Base-by-base conservation (phyloP, 2,113 vertebrate species). In the Amphilophus citrinellus region DNA sequence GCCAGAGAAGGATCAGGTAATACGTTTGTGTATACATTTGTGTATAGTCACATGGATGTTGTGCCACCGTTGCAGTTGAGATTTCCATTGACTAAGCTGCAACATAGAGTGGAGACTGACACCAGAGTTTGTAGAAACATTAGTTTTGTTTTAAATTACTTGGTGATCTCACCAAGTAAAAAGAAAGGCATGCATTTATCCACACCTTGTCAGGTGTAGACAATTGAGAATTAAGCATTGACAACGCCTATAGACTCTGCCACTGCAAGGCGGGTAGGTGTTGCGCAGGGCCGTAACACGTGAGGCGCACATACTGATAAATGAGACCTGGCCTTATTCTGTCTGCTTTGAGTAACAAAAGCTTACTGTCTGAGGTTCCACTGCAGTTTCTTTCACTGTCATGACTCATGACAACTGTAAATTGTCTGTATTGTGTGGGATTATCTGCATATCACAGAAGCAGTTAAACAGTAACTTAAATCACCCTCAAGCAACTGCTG, bases 1-100 rank as follows among this genome's bases (percentile, higher is more conserved):
- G 86, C 98, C 98, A 3, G 98, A 99, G 92, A 98, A 98, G 84
- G 98, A 99, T 47, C 98, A 99, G 97, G 98, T 99, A 95, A 95
- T 61, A 20, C 2, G 17, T 61, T 32, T 30, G 1, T 61, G 3
- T 76, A 95, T 61, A 20, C 2, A 14, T 61, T 32, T 30, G 1
- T 61, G 3, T 76, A 10, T 76, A 53, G 24, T 71, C 44, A 71
- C 53, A 71, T 20, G 3, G 24, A 3, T 53, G 11, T 47, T 30
- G 42, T 1, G 3, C 42, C 42, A 50, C 65, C 1, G 1, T 35
- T 35, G 35, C 9, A 8, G 7, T 50, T 50, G 47, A 50, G 47
- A 13, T 80, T n/a, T 78, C 53, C 27, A 42, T 37, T 83, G 56
- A 39, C 37, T 8, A 39, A 39, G 37, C 37, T 7, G 65, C 42